Percentiles rank a stretch among this genome's conserved stretches.
Evolutionary conservation across 2,797 vertebrate species (phyloP).

Genomic region (Alectoris magna): DNA sequence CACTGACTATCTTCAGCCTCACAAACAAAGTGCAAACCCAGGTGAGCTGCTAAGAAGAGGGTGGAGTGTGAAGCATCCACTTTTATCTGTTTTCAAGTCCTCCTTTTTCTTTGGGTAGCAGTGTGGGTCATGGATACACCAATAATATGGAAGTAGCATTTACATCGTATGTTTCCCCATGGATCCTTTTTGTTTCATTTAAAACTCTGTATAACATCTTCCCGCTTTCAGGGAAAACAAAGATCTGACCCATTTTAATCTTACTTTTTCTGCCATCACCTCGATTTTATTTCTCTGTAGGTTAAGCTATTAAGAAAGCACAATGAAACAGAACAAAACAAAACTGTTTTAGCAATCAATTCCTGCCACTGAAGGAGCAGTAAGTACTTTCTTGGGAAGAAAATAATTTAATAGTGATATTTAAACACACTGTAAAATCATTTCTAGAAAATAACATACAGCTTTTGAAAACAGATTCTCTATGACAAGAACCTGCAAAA

Average conservation of each 20-base stretch:
- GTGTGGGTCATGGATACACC: neutral
- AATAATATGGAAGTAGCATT: neutral
- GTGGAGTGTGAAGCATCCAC: neutral
- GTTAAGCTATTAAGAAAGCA: neutral
- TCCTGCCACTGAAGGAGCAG: neutral
- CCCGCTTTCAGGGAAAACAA: neutral
- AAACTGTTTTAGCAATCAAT: neutral
- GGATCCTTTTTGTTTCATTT: neutral
- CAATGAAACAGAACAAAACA: neutral
- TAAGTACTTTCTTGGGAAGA: conserved; percentile 13
- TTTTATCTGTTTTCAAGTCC: neutral
- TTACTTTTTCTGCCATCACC: neutral
- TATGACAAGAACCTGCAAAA: neutral
- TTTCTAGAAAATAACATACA: neutral
- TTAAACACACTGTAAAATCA: conserved; percentile 21
- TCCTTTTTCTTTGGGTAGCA: neutral
- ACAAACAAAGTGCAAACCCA: neutral
- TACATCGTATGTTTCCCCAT: neutral
- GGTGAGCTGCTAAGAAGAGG: neutral
- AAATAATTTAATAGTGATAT: conserved; percentile 1
- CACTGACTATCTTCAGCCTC: neutral
- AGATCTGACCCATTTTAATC: neutral
- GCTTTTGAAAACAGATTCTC: conserved; percentile 1
- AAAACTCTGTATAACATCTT: neutral
- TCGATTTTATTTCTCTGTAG: neutral